These are phyloP conservation scores for Salvelinus sp. DNA, from an alignment of 2,113 vertebrate genomes.

Conservation along the genomic window DNA sequence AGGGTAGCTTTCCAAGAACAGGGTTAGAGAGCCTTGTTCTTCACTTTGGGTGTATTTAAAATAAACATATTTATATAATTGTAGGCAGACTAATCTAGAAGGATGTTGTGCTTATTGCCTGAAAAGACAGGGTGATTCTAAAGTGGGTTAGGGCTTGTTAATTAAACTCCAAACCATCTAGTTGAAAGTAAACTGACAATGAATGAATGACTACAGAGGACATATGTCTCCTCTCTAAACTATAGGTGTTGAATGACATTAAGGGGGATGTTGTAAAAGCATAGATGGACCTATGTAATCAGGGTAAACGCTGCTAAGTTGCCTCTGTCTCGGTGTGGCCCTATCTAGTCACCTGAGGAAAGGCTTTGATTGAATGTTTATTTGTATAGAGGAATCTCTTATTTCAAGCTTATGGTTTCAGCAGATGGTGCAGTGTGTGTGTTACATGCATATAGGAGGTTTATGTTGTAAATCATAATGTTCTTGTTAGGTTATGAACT, in stretches of 20 bases:
- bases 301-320: constrained; percentile 28
- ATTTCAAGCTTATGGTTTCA: constrained; percentile 26
- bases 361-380: constrained; percentile 22
- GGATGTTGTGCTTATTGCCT: not conserved
- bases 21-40: too few species aligned
- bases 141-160: not conserved
- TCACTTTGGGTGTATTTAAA: too few species aligned
- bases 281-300: not conserved
- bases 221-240: constrained; percentile 23
- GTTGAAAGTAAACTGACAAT: not conserved
- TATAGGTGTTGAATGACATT: constrained; percentile 22
- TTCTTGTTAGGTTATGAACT: not conserved
- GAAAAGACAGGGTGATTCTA: not conserved
- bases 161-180: constrained; percentile 16
- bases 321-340: constrained; percentile 19
- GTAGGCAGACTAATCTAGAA: too few species aligned
- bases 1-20: too few species aligned
- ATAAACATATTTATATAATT: too few species aligned
- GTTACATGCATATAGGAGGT: constrained; percentile 14
- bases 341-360: constrained; percentile 16
- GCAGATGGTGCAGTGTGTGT: constrained; percentile 36
- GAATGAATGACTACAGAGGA: constrained; percentile 29
- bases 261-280: constrained; percentile 32
- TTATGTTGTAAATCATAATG: not conserved
- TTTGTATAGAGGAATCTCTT: constrained; percentile 1